phyloP scores from a whole-genome alignment of 1,140 invertebrate species.

The Heliothis virescens region DNA sequence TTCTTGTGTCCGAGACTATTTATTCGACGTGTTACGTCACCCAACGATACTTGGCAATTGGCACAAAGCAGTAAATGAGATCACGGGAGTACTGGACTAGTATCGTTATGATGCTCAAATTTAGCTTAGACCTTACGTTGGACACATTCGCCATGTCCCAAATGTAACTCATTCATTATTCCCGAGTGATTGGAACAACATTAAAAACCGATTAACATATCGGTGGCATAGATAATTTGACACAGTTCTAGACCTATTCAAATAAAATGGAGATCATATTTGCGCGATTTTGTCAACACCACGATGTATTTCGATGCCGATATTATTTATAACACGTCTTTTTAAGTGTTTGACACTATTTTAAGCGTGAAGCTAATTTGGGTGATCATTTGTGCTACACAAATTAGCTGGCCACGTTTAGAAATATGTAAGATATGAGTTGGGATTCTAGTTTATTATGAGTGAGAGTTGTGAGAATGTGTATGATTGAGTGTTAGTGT shows the following conservation, averaged over 20 bases:
- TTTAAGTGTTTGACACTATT: constrained; percentile 42
- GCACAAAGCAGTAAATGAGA: constrained; percentile 47
- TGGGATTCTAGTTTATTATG: background rate
- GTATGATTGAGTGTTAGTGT: background rate
- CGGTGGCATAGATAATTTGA: constrained; percentile 20
- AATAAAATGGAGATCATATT: constrained; percentile 44
- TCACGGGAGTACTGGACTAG: constrained; percentile 46
- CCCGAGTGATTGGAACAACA: constrained; percentile 9
- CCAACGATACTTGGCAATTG: constrained; percentile 42
- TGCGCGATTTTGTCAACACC: constrained; percentile 18
- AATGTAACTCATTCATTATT: constrained; percentile 5
- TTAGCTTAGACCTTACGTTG: constrained; percentile 41
- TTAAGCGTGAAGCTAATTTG: constrained; percentile 40
- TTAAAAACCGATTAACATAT: constrained; percentile 28
- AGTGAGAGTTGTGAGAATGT: background rate
- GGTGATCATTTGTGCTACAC: constrained; percentile 17
- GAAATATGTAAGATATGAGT: constrained; percentile 22
- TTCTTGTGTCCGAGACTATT: constrained; percentile 48
- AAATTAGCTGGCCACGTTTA: constrained; percentile 38
- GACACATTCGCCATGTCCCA: constrained; percentile 13
- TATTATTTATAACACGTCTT: constrained; percentile 26
- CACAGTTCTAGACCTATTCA: constrained; percentile 34
- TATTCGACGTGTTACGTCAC: constrained; percentile 43
- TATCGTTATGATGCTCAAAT: constrained; percentile 39
- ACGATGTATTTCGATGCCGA: constrained; percentile 5